Conservation (phyloP, 2,888 invertebrate species). For the Operophtera brumata region DNA sequence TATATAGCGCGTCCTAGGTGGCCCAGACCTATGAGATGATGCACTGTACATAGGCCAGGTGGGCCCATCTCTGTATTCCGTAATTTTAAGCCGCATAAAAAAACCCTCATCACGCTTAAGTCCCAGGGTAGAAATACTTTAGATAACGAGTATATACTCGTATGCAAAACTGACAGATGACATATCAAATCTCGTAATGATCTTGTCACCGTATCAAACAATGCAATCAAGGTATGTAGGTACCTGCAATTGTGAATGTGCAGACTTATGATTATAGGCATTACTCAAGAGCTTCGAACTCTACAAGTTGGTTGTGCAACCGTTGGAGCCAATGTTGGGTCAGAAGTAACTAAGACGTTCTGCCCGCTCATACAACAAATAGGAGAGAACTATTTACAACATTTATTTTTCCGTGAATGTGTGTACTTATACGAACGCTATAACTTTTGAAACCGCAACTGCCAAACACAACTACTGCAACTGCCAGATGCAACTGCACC, state of each 20-base stretch:
- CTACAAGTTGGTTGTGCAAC: constrained; percentile 32
- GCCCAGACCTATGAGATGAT: too few species aligned
- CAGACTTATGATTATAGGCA: constrained; percentile 26
- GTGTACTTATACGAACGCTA: too few species aligned
- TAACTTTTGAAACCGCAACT: too few species aligned
- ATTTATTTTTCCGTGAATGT: too few species aligned
- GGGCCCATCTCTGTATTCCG: too few species aligned
- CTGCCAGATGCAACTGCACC: too few species aligned
- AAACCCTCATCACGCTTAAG: too few species aligned
- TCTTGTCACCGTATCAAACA: constrained; percentile 28
- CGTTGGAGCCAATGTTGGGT: constrained; percentile 13
- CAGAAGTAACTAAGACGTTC: constrained; percentile 22
- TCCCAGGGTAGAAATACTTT: neutral
- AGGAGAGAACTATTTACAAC: too few species aligned
- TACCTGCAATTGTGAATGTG: constrained; percentile 22
- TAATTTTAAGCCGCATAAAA: too few species aligned
- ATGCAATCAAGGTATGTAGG: constrained; percentile 21
- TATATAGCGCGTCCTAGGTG: too few species aligned
- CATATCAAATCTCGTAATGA: constrained; percentile 28
- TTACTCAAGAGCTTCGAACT: constrained; percentile 30
- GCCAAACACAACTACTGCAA: too few species aligned
- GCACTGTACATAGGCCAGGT: too few species aligned
- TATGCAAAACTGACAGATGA: constrained; percentile 27
- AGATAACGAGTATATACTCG: neutral
- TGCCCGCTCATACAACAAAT: neutral